phyloP scores from a whole-genome alignment of 2,797 vertebrate genomes.

The Diplodus puntazzo region DNA sequence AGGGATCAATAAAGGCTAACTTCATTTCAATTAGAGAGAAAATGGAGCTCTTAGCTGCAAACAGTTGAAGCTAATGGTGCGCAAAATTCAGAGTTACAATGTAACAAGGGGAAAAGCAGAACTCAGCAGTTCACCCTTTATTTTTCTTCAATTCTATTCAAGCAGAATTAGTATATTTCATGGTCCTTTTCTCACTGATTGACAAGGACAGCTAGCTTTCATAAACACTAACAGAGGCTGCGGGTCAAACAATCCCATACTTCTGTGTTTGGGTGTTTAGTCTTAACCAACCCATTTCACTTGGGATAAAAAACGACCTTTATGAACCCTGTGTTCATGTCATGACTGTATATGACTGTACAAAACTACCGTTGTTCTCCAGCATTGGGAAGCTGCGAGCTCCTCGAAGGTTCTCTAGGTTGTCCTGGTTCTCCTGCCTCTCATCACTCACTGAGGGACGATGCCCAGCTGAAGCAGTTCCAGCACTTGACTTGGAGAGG shows the following conservation, averaged over 20 bases:
- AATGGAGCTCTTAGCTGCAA: constrained; percentile 26
- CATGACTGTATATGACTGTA: not conserved
- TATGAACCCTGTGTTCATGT: not conserved
- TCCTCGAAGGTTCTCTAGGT: constrained; percentile 86
- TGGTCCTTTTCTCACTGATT: not conserved
- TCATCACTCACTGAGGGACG: constrained; percentile 90
- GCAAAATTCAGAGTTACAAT: constrained; percentile 14
- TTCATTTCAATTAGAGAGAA: constrained; percentile 42
- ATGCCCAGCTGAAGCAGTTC: constrained; percentile 86
- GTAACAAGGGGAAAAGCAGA: not conserved
- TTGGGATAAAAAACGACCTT: not conserved
- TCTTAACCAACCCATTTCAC: constrained; percentile 1
- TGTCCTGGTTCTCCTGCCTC: constrained; percentile 87
- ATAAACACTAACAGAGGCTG: not conserved
- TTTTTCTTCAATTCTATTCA: constrained; percentile 5
- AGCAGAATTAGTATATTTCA: not conserved
- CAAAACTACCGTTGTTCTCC: constrained; percentile 89
- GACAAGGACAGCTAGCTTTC: not conserved
- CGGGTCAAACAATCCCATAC: not conserved
- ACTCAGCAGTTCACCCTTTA: not conserved
- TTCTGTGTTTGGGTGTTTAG: not conserved
- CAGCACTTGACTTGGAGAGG: constrained; percentile 86
- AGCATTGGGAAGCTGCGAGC: constrained; percentile 89
- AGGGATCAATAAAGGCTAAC: constrained; percentile 35
- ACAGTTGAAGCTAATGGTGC: constrained; percentile 28